Percentiles rank a stretch among this genome's conserved stretches.
These are phyloP conservation scores for Gymnocheta viridis DNA, from an alignment of 2,888 invertebrate genomes.

Conservation along the genomic window DNA sequence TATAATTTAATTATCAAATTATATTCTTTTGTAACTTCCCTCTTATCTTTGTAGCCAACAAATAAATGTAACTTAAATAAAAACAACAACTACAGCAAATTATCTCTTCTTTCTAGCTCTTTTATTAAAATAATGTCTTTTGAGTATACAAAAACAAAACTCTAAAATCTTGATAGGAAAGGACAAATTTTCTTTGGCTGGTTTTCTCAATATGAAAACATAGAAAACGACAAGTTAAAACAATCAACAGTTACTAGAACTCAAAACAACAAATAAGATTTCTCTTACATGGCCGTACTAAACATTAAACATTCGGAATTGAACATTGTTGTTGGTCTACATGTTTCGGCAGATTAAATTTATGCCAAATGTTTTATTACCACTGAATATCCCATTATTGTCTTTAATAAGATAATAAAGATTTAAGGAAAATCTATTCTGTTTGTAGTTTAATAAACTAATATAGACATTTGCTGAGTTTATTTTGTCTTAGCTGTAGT, in stretches of 20 bases:
- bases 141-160: background rate
- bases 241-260: conserved; percentile 50
- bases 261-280: background rate
- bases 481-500: background rate
- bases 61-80: background rate
- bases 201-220: background rate
- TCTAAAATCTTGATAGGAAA: conserved; percentile 33
- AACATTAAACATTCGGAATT: background rate
- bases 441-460: conserved; percentile 12
- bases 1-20: conserved; percentile 37
- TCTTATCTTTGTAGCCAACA: background rate
- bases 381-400: conserved; percentile 37
- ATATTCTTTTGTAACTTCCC: background rate
- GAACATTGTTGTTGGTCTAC: background rate
- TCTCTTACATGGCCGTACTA: background rate
- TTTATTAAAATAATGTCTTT: conserved; percentile 43
- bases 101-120: background rate
- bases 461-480: background rate
- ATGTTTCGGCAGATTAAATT: conserved; percentile 13
- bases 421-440: conserved; percentile 6
- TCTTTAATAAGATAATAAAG: conserved; percentile 28
- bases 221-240: background rate
- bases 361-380: conserved; percentile 50
- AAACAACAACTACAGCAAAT: background rate
- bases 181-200: conserved; percentile 17